Evolutionary conservation across 2,888 invertebrate species (phyloP).

Genomic region (Caenorhabditis wallacei): DNA sequence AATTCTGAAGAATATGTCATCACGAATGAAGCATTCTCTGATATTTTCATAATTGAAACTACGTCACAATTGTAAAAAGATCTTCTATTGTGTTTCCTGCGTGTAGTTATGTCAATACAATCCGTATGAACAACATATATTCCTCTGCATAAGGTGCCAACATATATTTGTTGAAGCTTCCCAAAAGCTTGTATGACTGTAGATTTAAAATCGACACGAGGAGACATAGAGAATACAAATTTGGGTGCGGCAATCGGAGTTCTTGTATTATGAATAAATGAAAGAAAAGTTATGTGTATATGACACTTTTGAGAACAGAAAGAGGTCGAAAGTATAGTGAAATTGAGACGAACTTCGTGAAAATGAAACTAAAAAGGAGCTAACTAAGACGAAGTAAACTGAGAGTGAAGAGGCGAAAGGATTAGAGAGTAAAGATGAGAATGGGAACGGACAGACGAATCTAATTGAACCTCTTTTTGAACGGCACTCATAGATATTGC

Average conservation of each 20-base stretch:
- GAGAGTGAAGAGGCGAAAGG: conserved; percentile 20
- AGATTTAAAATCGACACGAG: not conserved
- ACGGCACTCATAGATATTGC: no score
- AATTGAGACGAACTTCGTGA: conserved; percentile 55
- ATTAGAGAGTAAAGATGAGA: conserved; percentile 28
- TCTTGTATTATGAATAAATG: no score
- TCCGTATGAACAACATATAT: conserved; percentile 25
- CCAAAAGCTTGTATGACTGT: conserved; percentile 18
- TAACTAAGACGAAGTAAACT: conserved; percentile 11
- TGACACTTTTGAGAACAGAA: conserved; percentile 34
- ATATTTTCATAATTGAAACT: no score
- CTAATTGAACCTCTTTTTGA: not conserved
- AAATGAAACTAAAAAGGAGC: conserved; percentile 36
- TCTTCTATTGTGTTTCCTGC: conserved; percentile 26
- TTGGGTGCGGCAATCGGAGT: conserved; percentile 36
- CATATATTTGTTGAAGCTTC: conserved; percentile 48
- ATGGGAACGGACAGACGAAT: conserved; percentile 31
- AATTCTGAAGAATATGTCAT: no score
- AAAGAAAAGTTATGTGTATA: conserved; percentile 25
- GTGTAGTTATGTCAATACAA: conserved; percentile 35
- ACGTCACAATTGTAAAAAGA: no score
- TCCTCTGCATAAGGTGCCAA: conserved; percentile 39
- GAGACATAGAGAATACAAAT: conserved; percentile 29
- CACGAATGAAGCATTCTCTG: no score
- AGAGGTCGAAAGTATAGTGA: conserved; percentile 36